phyloP scores from a whole-genome alignment of 1,140 invertebrate species.

The Atta cephalotes region DNA sequence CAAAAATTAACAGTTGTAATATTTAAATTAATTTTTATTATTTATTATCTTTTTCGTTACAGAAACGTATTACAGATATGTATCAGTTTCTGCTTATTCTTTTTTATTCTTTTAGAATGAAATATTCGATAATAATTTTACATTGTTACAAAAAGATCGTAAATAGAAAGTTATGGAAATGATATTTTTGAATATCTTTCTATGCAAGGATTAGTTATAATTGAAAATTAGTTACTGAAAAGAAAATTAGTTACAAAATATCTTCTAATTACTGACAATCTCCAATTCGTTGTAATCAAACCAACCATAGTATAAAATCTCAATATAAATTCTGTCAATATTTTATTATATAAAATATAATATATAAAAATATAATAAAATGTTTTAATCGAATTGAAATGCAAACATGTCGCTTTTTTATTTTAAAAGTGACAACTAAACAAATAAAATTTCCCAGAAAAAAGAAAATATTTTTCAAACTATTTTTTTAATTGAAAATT shows the following conservation, averaged over 20 bases:
- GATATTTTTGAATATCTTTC: conserved; percentile 51
- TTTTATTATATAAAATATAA: not conserved
- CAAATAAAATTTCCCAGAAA: too few species aligned
- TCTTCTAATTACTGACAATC: conserved; percentile 47
- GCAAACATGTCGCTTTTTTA: not conserved
- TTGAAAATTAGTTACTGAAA: conserved; percentile 8
- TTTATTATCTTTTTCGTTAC: not conserved
- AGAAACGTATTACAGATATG: not conserved
- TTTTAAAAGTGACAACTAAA: too few species aligned
- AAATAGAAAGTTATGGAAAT: conserved; percentile 1
- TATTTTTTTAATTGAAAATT: too few species aligned
- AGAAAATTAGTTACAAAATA: conserved; percentile 32
- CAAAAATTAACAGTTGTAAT: conserved; percentile 14
- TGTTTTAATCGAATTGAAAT: not conserved
- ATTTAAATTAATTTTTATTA: not conserved
- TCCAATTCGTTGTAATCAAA: not conserved
- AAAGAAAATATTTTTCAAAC: too few species aligned
- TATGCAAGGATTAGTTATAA: conserved; percentile 43
- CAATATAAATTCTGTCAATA: conserved; percentile 30
- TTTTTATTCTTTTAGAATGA: not conserved
- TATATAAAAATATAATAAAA: not conserved
- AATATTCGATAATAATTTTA: not conserved
- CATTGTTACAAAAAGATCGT: conserved; percentile 14
- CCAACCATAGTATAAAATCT: not conserved
- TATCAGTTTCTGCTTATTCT: not conserved